Evolutionary conservation across 2,113 vertebrate species (phyloP), one percentile per base, ranked within the genome.

Genomic region (Sorex araneus): DNA sequence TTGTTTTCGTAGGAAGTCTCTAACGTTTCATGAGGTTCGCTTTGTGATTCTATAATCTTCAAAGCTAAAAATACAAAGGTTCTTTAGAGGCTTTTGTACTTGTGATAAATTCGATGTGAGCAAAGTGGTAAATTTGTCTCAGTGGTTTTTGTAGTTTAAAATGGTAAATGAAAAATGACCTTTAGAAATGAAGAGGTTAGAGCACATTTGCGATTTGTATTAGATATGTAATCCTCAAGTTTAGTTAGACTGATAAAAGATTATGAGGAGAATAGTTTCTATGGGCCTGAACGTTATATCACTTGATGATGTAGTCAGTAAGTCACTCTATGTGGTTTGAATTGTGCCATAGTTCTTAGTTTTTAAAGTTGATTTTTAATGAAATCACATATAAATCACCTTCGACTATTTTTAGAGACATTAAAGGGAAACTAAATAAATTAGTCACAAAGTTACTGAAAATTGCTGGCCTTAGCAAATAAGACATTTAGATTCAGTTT

Each of bases 171-270:
- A 40, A 94, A 94, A 85, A 69, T 93, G 18, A 67, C n/a, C 6
- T 82, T 94, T 88, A 54, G 87, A 86, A 95, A 71, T 32, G 45
- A 88, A 92, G 47, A 43, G 57, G 94, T 92, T 92, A 88, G 87
- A 86, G 28, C 10, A 67, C 40, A 92, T 13, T 67, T 95, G 25
- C 83, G 25, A 87, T 91, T 75, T 95, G 60, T 93, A 27, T 94
- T 96, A 96, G 76, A 75, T 90, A 87, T 6, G 13, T 89, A 90
- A 75, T 64, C 71, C 87, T 77, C n/a, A 89, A 71, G 88, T 93
- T 90, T 71, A 94, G 82, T 77, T 89, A 91, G n/a, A 89, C 8
- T 87, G 32, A 92, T 93, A 71, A 97, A 94, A 92, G 89, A 64
- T 71, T 81, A 85, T 77, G 5, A 0, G 74, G 43, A 82, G 80